These are phyloP conservation scores for Apocheima hispidaria DNA, from an alignment of 2,888 invertebrate genomes.

Conservation along the genomic window DNA sequence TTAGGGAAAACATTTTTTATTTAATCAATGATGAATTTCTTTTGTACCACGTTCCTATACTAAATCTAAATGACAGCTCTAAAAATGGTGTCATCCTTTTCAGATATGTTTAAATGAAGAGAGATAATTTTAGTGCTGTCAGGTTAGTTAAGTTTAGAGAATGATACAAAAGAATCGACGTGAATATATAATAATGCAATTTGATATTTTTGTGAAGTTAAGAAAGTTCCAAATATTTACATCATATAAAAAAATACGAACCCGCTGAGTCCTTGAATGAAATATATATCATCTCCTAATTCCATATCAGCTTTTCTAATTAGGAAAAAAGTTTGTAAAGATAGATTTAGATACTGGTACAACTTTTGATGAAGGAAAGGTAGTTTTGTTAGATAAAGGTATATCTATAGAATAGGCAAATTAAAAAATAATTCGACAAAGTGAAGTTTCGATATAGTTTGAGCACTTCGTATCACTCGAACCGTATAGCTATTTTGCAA, in stretches of 20 bases:
- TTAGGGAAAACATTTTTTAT: too few species aligned
- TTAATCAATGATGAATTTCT: too few species aligned
- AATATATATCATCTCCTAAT: conserved; percentile 76
- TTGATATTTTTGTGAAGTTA: too few species aligned
- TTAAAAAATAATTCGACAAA: not conserved
- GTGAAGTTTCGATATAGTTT: not conserved
- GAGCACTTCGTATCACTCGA: conserved; percentile 12
- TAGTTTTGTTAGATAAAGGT: not conserved
- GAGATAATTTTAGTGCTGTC: too few species aligned
- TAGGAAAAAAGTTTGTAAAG: conserved; percentile 4
- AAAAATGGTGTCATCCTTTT: too few species aligned
- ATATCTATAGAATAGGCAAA: conserved; percentile 1
- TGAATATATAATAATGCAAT: too few species aligned
- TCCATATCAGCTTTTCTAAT: conserved; percentile 68
- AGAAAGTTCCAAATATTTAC: conserved; percentile 41
- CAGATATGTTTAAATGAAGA: too few species aligned
- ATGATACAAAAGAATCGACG: too few species aligned
- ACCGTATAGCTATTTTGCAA: conserved; percentile 2
- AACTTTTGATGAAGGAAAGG: not conserved
- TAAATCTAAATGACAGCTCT: too few species aligned
- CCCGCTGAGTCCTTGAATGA: conserved; percentile 74
- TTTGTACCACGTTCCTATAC: too few species aligned
- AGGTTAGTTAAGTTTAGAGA: too few species aligned
- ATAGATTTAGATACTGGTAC: not conserved
- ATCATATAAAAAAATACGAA: conserved; percentile 63